Conservation (phyloP, 2,113 vertebrate genomes). For the Corythaixoides concolor region DNA sequence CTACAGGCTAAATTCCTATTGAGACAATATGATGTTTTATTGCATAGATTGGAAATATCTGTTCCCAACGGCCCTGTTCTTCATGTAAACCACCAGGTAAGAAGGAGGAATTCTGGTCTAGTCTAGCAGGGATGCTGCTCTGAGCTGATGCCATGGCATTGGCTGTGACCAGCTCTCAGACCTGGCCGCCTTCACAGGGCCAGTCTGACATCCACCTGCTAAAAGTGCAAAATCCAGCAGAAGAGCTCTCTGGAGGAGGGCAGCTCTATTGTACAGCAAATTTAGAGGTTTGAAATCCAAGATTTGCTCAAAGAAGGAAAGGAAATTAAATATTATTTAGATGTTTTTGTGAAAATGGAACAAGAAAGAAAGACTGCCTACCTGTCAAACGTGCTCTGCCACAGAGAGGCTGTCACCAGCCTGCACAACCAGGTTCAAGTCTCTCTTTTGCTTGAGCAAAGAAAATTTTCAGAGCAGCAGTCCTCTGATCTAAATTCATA, state of each 20-base stretch:
- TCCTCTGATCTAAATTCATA: neutral
- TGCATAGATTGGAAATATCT: neutral
- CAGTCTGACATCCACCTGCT: neutral
- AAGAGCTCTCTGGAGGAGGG: neutral
- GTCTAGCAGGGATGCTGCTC: neutral
- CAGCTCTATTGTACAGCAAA: neutral
- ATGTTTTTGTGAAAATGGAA: neutral
- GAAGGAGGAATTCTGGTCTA: neutral
- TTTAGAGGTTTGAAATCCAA: neutral
- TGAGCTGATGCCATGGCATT: accelerated
- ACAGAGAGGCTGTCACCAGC: neutral
- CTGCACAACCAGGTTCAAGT: neutral
- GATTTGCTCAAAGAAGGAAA: neutral
- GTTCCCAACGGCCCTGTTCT: neutral
- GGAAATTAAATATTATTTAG: neutral
- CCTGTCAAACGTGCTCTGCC: accelerated
- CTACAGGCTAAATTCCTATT: neutral
- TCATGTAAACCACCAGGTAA: neutral
- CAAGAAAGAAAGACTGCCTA: neutral
- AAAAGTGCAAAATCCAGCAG: neutral
- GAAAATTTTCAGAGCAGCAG: neutral
- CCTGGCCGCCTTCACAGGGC: neutral
- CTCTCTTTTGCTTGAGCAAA: neutral
- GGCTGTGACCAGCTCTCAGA: neutral
- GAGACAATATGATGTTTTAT: neutral